phyloP scores from a whole-genome alignment of 2,113 vertebrate genomes.

The Anser cygnoides region DNA sequence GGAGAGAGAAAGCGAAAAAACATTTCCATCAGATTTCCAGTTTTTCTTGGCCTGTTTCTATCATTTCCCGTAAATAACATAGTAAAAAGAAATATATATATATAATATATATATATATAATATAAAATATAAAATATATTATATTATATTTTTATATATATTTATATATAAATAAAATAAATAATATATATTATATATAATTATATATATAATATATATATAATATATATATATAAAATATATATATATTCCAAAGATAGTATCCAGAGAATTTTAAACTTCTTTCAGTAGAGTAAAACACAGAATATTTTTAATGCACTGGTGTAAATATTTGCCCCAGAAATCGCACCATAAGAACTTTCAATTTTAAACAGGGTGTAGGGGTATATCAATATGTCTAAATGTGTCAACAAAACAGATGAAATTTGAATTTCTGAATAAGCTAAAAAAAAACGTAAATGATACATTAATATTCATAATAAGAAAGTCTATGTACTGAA shows the following conservation, averaged over 20 bases:
- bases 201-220: not conserved
- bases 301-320: not conserved
- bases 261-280: not conserved
- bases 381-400: not conserved
- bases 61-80: not conserved
- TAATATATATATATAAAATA: too few species aligned
- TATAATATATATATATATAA: too few species aligned
- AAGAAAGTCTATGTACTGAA: not conserved
- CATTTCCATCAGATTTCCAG: not conserved
- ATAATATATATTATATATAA: too few species aligned
- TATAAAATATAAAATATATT: too few species aligned
- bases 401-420: not conserved
- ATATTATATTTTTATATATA: too few species aligned
- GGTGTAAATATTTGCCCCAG: not conserved
- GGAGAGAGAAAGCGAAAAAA: not conserved
- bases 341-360: not conserved
- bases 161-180: too few species aligned
- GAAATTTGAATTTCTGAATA: not conserved
- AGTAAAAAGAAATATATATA: not conserved
- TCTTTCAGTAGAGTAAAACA: not conserved
- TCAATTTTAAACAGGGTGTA: not conserved
- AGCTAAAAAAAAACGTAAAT: not conserved
- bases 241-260: not conserved
- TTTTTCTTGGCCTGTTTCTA: not conserved
- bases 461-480: constrained; percentile 12